phyloP scores from a whole-genome alignment of 1,140 invertebrate genomes.

The Hyles euphorbiae region DNA sequence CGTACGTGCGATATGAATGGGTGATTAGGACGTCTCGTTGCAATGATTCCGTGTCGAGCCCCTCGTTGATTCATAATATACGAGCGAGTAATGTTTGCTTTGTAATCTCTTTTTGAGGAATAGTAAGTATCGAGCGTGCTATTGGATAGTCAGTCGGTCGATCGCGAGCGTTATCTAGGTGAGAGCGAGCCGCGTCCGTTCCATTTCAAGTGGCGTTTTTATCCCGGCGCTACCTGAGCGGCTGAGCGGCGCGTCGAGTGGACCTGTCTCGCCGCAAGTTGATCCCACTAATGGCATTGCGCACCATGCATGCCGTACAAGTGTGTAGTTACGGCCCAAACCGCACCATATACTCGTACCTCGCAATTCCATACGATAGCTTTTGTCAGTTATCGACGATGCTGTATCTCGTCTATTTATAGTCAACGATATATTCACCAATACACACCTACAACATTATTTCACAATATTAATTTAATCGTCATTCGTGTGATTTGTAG shows the following conservation, averaged over 20 bases:
- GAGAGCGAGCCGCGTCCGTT: slow-evolving; percentile 53
- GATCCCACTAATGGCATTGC: slow-evolving; percentile 46
- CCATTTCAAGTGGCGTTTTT: slow-evolving; percentile 69
- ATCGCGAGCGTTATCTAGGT: slow-evolving; percentile 63
- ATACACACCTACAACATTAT: slow-evolving; percentile 11
- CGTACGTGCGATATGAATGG: slow-evolving; percentile 58
- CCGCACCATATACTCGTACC: slow-evolving; percentile 28
- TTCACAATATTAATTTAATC: slow-evolving; percentile 26
- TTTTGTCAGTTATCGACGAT: slow-evolving; percentile 15
- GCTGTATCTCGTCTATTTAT: slow-evolving; percentile 15
- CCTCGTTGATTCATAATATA: slow-evolving; percentile 40
- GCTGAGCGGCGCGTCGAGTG: slow-evolving; percentile 40
- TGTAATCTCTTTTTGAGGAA: slow-evolving; percentile 16
- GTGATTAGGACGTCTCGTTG: slow-evolving; percentile 40
- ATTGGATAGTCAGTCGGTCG: slow-evolving; percentile 31
- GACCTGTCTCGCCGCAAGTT: slow-evolving; percentile 38
- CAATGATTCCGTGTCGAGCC: slow-evolving; percentile 26
- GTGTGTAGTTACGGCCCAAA: slow-evolving; percentile 23
- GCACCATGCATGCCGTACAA: slow-evolving; percentile 17
- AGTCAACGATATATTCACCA: slow-evolving; percentile 12
- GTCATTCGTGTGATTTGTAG: slow-evolving; percentile 18
- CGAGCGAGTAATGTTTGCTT: slow-evolving; percentile 9
- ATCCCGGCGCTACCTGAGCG: slow-evolving; percentile 68
- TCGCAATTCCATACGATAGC: slow-evolving; percentile 23
- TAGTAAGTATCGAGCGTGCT: slow-evolving; percentile 13